Evolutionary conservation across 1,140 invertebrate genomes (phyloP).

Genomic region (Drosophila biarmipes): DNA sequence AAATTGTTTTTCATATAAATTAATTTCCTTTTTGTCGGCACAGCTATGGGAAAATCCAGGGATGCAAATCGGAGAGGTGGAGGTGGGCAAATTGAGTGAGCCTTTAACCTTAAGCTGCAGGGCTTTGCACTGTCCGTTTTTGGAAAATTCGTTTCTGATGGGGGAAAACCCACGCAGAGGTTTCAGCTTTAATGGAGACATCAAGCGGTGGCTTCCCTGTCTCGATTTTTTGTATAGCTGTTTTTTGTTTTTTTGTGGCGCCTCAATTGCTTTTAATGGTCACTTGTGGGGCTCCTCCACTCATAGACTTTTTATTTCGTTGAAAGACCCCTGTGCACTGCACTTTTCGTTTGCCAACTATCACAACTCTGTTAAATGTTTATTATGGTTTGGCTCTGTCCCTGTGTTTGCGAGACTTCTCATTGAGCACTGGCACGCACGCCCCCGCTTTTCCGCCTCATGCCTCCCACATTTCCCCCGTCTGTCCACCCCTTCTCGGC

Average conservation of each 20-base stretch:
- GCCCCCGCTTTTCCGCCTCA: conserved; percentile 23
- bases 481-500: background rate
- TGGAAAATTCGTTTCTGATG: conserved; percentile 7
- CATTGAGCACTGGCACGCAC: conserved; percentile 20
- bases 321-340: conserved; percentile 22
- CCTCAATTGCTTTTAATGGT: conserved; percentile 73
- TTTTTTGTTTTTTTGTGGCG: conserved; percentile 47
- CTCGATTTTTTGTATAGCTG: background rate
- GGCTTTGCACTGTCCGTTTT: conserved; percentile 20
- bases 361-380: conserved; percentile 66
- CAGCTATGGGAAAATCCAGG: conserved; percentile 33
- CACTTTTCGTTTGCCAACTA: conserved; percentile 56
- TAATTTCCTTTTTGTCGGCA: conserved; percentile 60
- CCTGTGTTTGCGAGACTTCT: background rate
- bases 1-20: conserved; percentile 52
- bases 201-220: conserved; percentile 35
- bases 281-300: conserved; percentile 31
- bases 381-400: conserved; percentile 17
- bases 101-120: conserved; percentile 32
- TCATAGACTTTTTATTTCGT: background rate
- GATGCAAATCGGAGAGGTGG: conserved; percentile 16
- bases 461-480: conserved; percentile 1
- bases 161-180: conserved; percentile 44
- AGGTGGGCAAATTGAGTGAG: conserved; percentile 11
- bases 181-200: conserved; percentile 58